phyloP scores from a whole-genome alignment of 2,888 invertebrate genomes.

The Syrista parreyssii region DNA sequence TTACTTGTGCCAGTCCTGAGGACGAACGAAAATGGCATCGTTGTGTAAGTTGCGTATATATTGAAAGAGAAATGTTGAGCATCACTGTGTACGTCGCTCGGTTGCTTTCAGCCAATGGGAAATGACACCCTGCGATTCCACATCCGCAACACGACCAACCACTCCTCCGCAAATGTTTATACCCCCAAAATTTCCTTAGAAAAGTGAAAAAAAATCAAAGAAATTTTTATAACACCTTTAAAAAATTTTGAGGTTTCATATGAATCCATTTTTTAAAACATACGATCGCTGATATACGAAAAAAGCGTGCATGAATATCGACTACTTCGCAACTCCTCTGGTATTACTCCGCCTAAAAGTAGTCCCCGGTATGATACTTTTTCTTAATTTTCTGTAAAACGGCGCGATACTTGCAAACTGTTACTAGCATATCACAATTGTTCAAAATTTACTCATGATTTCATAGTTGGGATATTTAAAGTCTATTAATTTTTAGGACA shows the following conservation, averaged over 20 bases:
- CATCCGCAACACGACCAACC: constrained; percentile 37
- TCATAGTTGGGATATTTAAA: not conserved
- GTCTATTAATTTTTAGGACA: not conserved
- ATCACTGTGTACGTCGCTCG: constrained; percentile 39
- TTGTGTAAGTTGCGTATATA: constrained; percentile 38
- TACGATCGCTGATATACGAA: not conserved
- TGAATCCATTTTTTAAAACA: not conserved
- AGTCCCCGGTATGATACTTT: constrained; percentile 42
- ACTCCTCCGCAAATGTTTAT: constrained; percentile 42
- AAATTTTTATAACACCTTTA: not conserved
- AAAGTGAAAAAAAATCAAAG: not conserved
- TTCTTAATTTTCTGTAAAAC: not conserved
- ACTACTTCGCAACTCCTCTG: constrained; percentile 13
- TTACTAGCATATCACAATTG: not conserved
- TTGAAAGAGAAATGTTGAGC: constrained; percentile 33
- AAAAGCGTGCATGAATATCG: not conserved
- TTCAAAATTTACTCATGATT: not conserved
- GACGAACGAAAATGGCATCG: constrained; percentile 38
- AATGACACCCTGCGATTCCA: constrained; percentile 36
- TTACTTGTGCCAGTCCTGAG: constrained; percentile 36
- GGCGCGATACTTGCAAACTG: not conserved
- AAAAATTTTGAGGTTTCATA: not conserved
- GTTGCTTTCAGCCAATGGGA: constrained; percentile 44
- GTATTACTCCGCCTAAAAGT: constrained; percentile 53
- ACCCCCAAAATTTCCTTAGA: not conserved